Evolutionary conservation across 2,113 vertebrate genomes (phyloP), one percentile per base, ranked within the genome.

Genomic region (Colinus virginianus): DNA sequence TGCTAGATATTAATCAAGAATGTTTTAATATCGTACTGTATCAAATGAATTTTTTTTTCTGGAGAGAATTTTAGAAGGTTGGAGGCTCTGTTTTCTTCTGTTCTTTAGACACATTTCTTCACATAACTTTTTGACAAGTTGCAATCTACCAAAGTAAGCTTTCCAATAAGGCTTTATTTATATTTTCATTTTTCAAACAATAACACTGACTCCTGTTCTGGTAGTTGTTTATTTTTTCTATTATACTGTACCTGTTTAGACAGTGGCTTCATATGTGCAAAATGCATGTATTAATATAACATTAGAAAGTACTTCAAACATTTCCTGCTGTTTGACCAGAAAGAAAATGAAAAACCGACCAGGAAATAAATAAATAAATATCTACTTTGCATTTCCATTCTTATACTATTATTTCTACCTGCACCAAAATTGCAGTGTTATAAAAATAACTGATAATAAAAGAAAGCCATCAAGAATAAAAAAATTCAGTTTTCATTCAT

Each of bases 21-120:
- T 84, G n/a, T 88, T 93, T 95, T 75, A 88, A 89, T 93, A 82
- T 85, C 55, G 13, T 76, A 90, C 58, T 93, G 59, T 62, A 94
- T 77, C 72, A 92, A 93, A 96, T 90, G 45, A 93, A 94, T 96
- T 55, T n/a, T 93, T 80, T 64, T 84, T 81, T 51, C 51, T 49
- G 25, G 22, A 62, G 26, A 70, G 28, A 62, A 48, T 56, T 82
- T 79, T 16, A 80, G 90, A 80, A 63, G 16, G 7, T 34, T 32
- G 46, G 25, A 82, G 78, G 14, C 68, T 61, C 11, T 69, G 43
- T 59, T 95, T 96, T 87, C 78, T 63, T 93, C 74, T 77, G 28
- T 78, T 90, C 70, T 92, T 67, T 70, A 79, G 84, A 87, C 48
- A 38, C 14, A 12, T 78, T 51, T 0, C 70, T 79, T 94, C 4